Percentiles rank a stretch among this genome's conserved stretches.
These are phyloP conservation scores for Urocitellus parryii DNA, from an alignment of 2,113 vertebrate genomes.

Conservation along the genomic window DNA sequence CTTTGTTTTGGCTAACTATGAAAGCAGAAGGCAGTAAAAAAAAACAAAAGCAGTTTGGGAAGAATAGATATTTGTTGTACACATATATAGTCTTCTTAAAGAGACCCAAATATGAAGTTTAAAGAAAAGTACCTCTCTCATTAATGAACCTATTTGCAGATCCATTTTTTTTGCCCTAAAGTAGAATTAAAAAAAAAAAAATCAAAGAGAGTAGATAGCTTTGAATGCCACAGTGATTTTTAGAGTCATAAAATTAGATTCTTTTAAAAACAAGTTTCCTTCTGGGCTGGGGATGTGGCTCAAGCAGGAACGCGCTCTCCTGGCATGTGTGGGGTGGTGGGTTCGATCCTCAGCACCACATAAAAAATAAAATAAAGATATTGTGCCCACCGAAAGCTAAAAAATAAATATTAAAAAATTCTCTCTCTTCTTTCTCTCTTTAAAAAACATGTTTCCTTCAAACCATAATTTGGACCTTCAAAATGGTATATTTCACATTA, in stretches of 20 bases:
- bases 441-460: not conserved
- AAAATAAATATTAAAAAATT: too few species aligned
- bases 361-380: too few species aligned
- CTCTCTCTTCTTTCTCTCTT: too few species aligned
- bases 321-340: too few species aligned
- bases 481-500: not conserved
- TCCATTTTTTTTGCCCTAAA: not conserved
- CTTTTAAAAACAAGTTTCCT: not conserved
- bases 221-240: conserved; percentile 9
- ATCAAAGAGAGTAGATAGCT: not conserved
- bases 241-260: not conserved
- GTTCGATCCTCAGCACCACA: too few species aligned
- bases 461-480: not conserved
- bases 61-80: not conserved
- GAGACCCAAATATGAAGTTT: not conserved
- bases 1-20: not conserved
- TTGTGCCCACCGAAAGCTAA: too few species aligned
- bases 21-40: not conserved
- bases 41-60: not conserved
- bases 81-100: not conserved
- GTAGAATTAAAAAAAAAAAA: not conserved
- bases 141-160: not conserved
- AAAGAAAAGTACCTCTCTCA: not conserved
- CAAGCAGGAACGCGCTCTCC: too few species aligned
- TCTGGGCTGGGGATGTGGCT: too few species aligned